Conservation (phyloP, 92 coral and sea anemone genomes). For the Zoanthus sansibaricus region DNA sequence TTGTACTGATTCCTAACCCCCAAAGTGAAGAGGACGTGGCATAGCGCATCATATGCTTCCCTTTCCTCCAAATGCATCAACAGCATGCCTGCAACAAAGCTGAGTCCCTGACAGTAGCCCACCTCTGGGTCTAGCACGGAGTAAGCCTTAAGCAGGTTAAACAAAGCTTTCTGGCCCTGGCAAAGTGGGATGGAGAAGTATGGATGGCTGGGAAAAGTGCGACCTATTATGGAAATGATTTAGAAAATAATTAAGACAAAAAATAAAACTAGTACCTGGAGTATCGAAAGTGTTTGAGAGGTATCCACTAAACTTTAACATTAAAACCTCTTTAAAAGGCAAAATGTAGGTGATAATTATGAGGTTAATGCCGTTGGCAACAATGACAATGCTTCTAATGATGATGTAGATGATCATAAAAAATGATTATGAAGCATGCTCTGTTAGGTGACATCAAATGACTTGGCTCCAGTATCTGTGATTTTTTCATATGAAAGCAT, state of each 20-base stretch:
- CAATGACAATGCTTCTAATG: too few relatives aligned
- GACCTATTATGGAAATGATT: conserved; percentile 60
- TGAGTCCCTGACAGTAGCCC: conserved; percentile 99
- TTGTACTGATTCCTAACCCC: conserved; percentile 89
- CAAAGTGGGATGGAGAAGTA: conserved; percentile 92
- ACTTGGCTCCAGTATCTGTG: too few relatives aligned
- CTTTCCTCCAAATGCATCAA: conserved; percentile 95
- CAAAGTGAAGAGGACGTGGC: conserved; percentile 78
- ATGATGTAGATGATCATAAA: too few relatives aligned
- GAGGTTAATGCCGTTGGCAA: too few relatives aligned
- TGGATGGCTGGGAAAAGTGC: conserved; percentile 97
- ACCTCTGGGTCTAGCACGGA: conserved; percentile 92
- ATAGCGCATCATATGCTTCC: conserved; percentile 86
- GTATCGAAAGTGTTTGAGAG: too few relatives aligned
- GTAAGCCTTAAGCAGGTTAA: conserved; percentile 91
- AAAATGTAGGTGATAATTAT: too few relatives aligned
- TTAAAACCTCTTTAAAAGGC: too few relatives aligned
- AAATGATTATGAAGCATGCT: too few relatives aligned
- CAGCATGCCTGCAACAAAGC: conserved; percentile 97
- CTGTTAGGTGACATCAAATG: too few relatives aligned
- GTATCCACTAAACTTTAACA: too few relatives aligned
- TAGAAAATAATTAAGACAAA: not conserved
- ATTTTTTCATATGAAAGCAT: too few relatives aligned
- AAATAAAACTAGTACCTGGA: not conserved
- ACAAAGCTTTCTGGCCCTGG: conserved; percentile 92